A percentile compares a stretch with the other conserved stretches of the same genome.
phyloP scores from a whole-genome alignment of 2,797 vertebrate genomes.

The Amblyopsis hoosieri region DNA sequence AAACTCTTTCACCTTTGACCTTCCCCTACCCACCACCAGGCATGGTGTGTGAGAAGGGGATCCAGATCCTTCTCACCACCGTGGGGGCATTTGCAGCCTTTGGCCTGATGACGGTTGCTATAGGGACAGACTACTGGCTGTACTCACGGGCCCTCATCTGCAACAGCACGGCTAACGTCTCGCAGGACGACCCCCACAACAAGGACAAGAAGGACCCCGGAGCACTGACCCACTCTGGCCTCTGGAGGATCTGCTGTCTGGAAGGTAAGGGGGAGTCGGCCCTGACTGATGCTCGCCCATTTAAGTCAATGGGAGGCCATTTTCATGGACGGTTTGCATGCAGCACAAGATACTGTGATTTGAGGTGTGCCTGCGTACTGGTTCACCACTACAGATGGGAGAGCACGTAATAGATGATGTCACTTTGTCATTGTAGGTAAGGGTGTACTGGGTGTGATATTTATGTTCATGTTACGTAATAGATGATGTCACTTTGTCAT shows the following conservation, averaged over 20 bases:
- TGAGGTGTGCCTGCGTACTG: too few species aligned
- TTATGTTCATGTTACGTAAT: too few species aligned
- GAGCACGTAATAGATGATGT: too few species aligned
- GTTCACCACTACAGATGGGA: too few species aligned
- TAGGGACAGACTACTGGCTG: conserved; percentile 96
- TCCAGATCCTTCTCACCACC: conserved; percentile 91
- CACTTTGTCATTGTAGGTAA: too few species aligned
- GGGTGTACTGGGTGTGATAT: too few species aligned
- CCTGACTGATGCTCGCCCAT: neutral
- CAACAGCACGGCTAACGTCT: conserved; percentile 88
- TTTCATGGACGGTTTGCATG: neutral
- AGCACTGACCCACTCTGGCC: conserved; percentile 91
- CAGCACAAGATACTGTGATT: neutral
- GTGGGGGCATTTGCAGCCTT: conserved; percentile 94
- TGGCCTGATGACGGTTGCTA: conserved; percentile 95
- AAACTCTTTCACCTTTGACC: neutral
- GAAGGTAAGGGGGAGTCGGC: conserved; percentile 78
- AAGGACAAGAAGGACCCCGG: conserved; percentile 92
- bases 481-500: too few species aligned
- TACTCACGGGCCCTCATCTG: conserved; percentile 92
- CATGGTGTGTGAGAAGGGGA: conserved; percentile 94
- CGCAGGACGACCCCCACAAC: conserved; percentile 84
- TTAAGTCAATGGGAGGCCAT: conserved; percentile 8
- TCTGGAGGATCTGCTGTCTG: conserved; percentile 95
- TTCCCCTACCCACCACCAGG: conserved; percentile 54